These are phyloP conservation scores for Eptatretus burgeri DNA, from an alignment of 2,113 vertebrate genomes.

Conservation along the genomic window DNA sequence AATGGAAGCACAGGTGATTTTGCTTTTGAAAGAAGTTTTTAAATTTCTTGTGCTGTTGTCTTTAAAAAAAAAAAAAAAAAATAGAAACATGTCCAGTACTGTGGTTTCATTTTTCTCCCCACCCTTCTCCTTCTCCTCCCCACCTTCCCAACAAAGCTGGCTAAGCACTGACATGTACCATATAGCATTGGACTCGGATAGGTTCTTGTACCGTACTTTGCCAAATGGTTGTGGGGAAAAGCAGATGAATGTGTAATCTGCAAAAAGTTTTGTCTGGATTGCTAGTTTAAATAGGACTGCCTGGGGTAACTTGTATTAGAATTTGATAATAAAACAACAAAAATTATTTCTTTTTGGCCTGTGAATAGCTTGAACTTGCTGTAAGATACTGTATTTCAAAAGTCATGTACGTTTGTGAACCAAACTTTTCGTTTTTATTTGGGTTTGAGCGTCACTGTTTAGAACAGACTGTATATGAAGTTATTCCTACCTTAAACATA, in stretches of 20 bases:
- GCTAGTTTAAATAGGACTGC: too few species aligned
- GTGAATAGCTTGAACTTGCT: conserved; percentile 6
- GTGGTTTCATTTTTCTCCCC: not conserved
- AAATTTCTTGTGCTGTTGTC: too few species aligned
- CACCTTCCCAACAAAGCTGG: not conserved
- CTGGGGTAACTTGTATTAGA: too few species aligned
- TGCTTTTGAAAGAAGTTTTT: too few species aligned
- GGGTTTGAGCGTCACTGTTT: too few species aligned
- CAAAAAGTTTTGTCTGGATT: too few species aligned
- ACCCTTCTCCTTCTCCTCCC: not conserved
- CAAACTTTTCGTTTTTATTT: not conserved
- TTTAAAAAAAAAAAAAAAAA: too few species aligned
- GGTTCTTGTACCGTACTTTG: conserved; percentile 3
- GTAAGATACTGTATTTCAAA: conserved; percentile 7
- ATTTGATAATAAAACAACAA: conserved; percentile 1
- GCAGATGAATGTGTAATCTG: not conserved
- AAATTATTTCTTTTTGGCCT: not conserved
- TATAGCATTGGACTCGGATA: not conserved
- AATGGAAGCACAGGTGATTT: too few species aligned
- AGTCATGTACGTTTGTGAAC: not conserved
- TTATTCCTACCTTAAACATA: too few species aligned
- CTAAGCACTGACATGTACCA: conserved; percentile 2
- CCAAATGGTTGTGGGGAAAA: conserved; percentile 4
- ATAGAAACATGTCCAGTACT: too few species aligned
- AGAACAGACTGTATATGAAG: too few species aligned